phyloP scores from a whole-genome alignment of 2,888 invertebrate genomes.

The Tricholauxania praeusta region DNA sequence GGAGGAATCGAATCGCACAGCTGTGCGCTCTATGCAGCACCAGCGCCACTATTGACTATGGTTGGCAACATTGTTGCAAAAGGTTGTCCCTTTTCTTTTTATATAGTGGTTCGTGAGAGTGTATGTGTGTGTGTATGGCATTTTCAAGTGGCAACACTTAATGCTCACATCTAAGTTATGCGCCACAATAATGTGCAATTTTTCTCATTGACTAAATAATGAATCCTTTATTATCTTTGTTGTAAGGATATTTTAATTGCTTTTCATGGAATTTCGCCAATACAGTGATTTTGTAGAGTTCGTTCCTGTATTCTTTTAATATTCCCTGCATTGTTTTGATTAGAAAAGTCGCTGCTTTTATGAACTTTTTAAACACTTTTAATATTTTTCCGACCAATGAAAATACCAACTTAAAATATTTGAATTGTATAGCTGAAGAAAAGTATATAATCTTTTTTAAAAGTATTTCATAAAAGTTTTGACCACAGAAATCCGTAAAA shows the following conservation, averaged over 20 bases:
- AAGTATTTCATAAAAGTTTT: too few relatives aligned
- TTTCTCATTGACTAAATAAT: background rate
- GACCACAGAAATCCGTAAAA: too few relatives aligned
- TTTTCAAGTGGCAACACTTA: background rate
- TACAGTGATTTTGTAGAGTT: background rate
- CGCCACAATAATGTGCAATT: background rate
- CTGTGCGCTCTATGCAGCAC: too few relatives aligned
- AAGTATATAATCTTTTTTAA: too few relatives aligned
- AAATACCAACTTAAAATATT: too few relatives aligned
- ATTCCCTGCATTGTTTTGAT: too few relatives aligned
- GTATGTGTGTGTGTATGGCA: background rate
- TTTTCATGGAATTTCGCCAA: background rate
- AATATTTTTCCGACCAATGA: too few relatives aligned
- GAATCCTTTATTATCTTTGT: background rate
- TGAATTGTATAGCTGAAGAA: too few relatives aligned
- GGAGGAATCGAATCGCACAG: background rate
- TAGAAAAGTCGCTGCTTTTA: too few relatives aligned
- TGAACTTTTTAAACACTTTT: too few relatives aligned
- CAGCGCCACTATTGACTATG: background rate
- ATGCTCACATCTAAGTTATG: background rate
- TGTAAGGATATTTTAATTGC: conserved; percentile 2
- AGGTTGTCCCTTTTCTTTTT: background rate
- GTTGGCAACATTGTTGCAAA: conserved; percentile 2
- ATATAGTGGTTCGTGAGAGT: background rate
- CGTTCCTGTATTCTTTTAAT: too few relatives aligned